These are phyloP conservation scores for Hipposideros larvatus DNA, from an alignment of 2,797 vertebrate genomes.

Conservation along the genomic window DNA sequence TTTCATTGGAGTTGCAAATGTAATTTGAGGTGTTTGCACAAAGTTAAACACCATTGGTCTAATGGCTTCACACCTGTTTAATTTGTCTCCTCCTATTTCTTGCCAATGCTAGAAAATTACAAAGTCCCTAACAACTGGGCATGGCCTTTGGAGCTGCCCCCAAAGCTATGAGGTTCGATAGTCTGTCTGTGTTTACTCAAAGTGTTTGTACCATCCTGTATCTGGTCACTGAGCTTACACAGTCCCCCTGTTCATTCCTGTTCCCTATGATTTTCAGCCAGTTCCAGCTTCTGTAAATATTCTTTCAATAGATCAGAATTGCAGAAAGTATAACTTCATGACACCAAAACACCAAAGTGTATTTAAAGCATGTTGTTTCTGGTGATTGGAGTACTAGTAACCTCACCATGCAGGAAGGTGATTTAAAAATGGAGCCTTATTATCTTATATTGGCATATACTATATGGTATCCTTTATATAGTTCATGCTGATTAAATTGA, in stretches of 20 bases:
- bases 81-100: background rate
- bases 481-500: background rate
- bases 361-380: background rate
- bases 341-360: background rate
- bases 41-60: background rate
- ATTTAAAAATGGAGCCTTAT: background rate
- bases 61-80: background rate
- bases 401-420: background rate
- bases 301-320: background rate
- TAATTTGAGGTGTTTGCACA: background rate
- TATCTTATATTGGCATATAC: background rate
- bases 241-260: background rate
- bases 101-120: background rate
- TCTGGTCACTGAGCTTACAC: background rate
- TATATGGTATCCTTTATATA: background rate
- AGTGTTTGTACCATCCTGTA: background rate
- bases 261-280: background rate
- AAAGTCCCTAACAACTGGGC: background rate
- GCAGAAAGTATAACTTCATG: background rate
- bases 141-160: background rate
- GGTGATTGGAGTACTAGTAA: background rate
- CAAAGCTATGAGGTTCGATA: conserved; percentile 2
- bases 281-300: background rate
- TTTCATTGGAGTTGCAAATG: background rate
- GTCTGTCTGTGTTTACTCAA: background rate